Evolutionary conservation across 2,888 invertebrate genomes (phyloP), one percentile per base, ranked within the genome.

Genomic region (Drosophila longiperda): DNA sequence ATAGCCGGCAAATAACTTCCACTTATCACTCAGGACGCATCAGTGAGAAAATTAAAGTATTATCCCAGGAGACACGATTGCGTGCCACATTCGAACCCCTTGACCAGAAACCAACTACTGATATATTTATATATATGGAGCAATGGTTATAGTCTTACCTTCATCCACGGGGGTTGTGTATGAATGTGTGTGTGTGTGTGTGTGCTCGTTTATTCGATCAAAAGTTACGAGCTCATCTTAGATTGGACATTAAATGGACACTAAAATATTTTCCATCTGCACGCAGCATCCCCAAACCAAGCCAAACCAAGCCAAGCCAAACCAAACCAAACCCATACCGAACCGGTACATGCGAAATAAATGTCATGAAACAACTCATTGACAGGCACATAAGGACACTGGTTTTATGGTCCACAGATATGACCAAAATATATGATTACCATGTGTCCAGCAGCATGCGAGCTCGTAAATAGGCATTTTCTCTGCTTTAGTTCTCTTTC

Each of bases 351-450:
- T 81, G 88, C 83, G 90, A 89, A 89, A 88, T 89, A 91, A 91
- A 91, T 91, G 92, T 91, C 92, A 91, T 91, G 89, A 91, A 91
- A 84, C 85, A 91, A 91, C 92, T 92, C 91, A 92, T 92, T 91
- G 91, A 91, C 91, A 91, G 91, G 90, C 91, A 91, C 91, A 91
- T 91, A 91, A 91, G 92, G 90, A 92, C 91, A 90, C 91, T 91
- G 91, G 91, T 91, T 91, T 91, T 91, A 91, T 91, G 91, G 86
- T 87, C 92, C 86, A 87, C 89, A 92, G 91, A 91, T 92, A 92
- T 92, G 92, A 92, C 91, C 91, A 91, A 92, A 91, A 92, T 91
- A 91, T 91, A 91, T 92, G 91, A 92, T 91, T 91, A 91, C 91
- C 91, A 90, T 91, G 91, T 91, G 91, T 91, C 91, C 90, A 82